Conservation (phyloP, 2,113 vertebrate species). For the Fregetta grallaria region DNA sequence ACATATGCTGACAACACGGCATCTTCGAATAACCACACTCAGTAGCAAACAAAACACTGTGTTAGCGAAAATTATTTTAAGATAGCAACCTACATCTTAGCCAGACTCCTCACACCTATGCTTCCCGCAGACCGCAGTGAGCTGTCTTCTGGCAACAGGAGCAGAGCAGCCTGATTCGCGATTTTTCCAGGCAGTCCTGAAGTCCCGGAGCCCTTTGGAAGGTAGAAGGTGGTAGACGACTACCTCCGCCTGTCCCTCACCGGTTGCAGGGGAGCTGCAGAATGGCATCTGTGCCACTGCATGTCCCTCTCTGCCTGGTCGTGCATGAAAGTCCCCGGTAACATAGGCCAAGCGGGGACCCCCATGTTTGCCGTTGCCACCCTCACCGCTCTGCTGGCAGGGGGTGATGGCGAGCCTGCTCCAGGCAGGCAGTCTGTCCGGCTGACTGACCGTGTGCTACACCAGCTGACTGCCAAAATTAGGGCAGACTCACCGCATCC, state of each 20-base stretch:
- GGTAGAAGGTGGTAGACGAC: neutral
- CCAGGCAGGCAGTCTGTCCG: neutral
- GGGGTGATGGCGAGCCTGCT: neutral
- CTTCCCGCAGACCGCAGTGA: neutral
- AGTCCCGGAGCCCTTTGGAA: neutral
- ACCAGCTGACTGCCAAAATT: neutral
- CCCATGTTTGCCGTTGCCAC: fast-evolving
- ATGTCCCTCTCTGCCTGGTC: neutral
- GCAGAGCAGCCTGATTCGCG: neutral
- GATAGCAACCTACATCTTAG: neutral
- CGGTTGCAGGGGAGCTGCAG: neutral
- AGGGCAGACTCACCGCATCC: neutral
- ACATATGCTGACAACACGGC: neutral
- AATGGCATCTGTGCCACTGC: neutral
- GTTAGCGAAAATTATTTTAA: neutral
- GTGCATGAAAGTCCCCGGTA: neutral
- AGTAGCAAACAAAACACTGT: neutral
- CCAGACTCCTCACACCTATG: neutral
- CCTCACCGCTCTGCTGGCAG: neutral
- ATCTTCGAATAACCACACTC: neutral
- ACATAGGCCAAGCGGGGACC: neutral
- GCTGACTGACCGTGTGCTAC: fast-evolving
- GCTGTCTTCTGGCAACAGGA: neutral
- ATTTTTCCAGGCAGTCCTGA: neutral
- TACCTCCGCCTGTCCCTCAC: neutral